Evolutionary conservation across 2,797 vertebrate genomes (phyloP), one percentile per base, ranked within the genome.

Genomic region (Rhabdomys pumilio): DNA sequence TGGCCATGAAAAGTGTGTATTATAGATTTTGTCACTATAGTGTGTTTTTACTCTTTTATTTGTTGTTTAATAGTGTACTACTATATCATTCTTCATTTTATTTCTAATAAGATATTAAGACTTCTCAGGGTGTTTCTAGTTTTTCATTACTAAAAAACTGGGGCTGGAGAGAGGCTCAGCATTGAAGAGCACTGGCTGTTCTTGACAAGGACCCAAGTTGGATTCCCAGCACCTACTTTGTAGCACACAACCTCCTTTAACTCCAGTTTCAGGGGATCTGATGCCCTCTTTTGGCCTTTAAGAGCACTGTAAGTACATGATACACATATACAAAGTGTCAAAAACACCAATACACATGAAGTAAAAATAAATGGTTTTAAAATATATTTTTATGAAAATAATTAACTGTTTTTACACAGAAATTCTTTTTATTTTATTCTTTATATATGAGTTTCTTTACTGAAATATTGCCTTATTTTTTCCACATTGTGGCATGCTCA

Each of bases 341-440:
- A 47, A 34, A 65, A 65, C 13, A 82, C 55, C 55, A 59, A 4
- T 59, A 59, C 59, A 84, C 41, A 47, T 84, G 44, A 83, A 59
- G n/a, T 83, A 83, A 84, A 84, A 31, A 44, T 38, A 38, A 38
- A 38, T 38, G 38, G 38, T 38, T 38, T 38, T 38, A 38, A 38
- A 38, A 38, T 38, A 34, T 34, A 22, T 61, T 61, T 31, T 50
- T 67, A 85, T 67, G 20, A 41, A 82, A 29, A 61, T 26, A 82
- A 26, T 24, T 38, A 24, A 20, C 14, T 47, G 38, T n/a, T 81
- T 81, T 61, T 82, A 9, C 81, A 83, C 59, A 83, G 24, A 7
- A 59, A 63, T 83, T 14, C 19, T 94, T 92, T 94, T 59, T 79
- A 38, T 92, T 88, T 11, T 59, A 47, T n/a, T 85, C 12, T 77